These are phyloP conservation scores for Thomomys bottae DNA, from an alignment of 2,113 vertebrate genomes.

Conservation along the genomic window DNA sequence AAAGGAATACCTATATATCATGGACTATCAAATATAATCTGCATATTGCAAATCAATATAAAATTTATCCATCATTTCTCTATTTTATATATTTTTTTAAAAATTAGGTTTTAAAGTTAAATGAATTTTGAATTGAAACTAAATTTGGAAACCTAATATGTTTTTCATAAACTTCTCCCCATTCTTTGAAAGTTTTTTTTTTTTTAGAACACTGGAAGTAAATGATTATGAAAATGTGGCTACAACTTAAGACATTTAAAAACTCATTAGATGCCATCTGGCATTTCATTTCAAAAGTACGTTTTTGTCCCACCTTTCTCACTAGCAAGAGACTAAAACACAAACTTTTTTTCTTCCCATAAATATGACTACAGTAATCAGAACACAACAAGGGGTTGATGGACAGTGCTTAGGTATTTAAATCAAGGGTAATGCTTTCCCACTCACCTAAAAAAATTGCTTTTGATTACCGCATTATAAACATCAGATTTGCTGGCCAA, in stretches of 20 bases:
- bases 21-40: slow-evolving; percentile 85
- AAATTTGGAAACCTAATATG: slow-evolving; percentile 80
- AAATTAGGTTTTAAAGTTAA: slow-evolving; percentile 85
- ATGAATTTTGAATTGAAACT: slow-evolving; percentile 80
- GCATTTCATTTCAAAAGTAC: slow-evolving; percentile 78
- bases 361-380: slow-evolving; percentile 83
- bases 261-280: slow-evolving; percentile 74
- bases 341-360: slow-evolving; percentile 70
- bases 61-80: slow-evolving; percentile 81
- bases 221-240: slow-evolving; percentile 75
- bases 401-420: slow-evolving; percentile 80
- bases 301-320: slow-evolving; percentile 79
- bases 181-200: slow-evolving; percentile 52
- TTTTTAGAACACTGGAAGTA: slow-evolving; percentile 84
- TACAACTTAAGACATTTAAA: slow-evolving; percentile 83
- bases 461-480: slow-evolving; percentile 78
- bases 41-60: slow-evolving; percentile 81
- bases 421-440: slow-evolving; percentile 80
- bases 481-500: slow-evolving; percentile 72
- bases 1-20: slow-evolving; percentile 78
- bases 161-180: slow-evolving; percentile 65
- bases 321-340: slow-evolving; percentile 82
- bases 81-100: slow-evolving; percentile 74
- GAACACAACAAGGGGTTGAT: slow-evolving; percentile 77
- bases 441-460: slow-evolving; percentile 78